Percentiles rank a stretch among this genome's conserved stretches.
Conservation (phyloP, 1,140 invertebrate species). For the Amyelois transitella region DNA sequence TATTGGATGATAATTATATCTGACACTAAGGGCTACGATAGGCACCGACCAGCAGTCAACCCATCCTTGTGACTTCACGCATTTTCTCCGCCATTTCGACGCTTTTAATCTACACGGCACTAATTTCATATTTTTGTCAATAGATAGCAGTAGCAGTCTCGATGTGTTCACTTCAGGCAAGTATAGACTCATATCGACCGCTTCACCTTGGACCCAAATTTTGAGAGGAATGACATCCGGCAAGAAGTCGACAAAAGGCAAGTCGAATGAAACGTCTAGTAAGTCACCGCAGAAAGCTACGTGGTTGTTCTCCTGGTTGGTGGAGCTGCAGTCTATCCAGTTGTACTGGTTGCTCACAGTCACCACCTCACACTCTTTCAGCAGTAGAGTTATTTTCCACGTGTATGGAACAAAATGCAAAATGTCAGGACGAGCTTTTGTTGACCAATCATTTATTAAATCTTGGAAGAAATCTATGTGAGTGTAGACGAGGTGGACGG, state of each 20-base stretch:
- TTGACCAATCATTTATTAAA: slow-evolving; percentile 97
- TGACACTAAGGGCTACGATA: slow-evolving; percentile 92
- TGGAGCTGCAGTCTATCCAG: slow-evolving; percentile 98
- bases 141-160: slow-evolving; percentile 85
- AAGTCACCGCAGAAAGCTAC: slow-evolving; percentile 95
- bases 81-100: slow-evolving; percentile 90
- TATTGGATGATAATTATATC: slow-evolving; percentile 93
- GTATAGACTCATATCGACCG: slow-evolving; percentile 91
- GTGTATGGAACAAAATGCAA: slow-evolving; percentile 97
- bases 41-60: slow-evolving; percentile 97
- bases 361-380: slow-evolving; percentile 97
- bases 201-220: slow-evolving; percentile 96
- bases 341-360: slow-evolving; percentile 97
- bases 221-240: slow-evolving; percentile 90
- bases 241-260: slow-evolving; percentile 94
- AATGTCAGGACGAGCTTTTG: slow-evolving; percentile 91
- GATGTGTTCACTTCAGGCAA: slow-evolving; percentile 94
- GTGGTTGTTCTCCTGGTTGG: slow-evolving; percentile 95
- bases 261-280: slow-evolving; percentile 92
- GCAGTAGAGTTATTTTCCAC: slow-evolving; percentile 91
- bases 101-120: slow-evolving; percentile 75
- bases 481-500: slow-evolving; percentile 92
- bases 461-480: slow-evolving; percentile 98
- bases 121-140: slow-evolving; percentile 92
- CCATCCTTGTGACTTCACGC: slow-evolving; percentile 88